A percentile compares a stretch with the other conserved stretches of the same genome.
These are phyloP conservation scores for Dione juno DNA, from an alignment of 2,888 invertebrate genomes.

Conservation along the genomic window DNA sequence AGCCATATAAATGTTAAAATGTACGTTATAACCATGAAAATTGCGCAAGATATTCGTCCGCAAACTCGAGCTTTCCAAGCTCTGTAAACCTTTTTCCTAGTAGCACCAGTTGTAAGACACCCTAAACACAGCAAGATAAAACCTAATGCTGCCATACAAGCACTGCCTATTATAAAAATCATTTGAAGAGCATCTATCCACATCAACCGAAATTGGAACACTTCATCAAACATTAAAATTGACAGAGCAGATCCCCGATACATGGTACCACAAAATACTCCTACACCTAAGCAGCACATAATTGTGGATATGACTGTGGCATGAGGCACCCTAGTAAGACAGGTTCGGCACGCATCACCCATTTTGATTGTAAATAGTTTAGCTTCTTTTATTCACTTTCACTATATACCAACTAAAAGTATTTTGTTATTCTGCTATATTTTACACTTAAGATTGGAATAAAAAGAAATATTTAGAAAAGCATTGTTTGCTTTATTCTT, in stretches of 20 bases:
- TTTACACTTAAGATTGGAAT: neutral
- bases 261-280: conserved; percentile 97
- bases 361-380: conserved; percentile 51
- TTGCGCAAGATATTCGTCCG: conserved; percentile 92
- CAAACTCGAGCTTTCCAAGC: conserved; percentile 96
- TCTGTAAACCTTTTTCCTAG: conserved; percentile 94
- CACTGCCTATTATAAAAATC: conserved; percentile 93
- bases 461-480: neutral
- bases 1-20: conserved; percentile 93
- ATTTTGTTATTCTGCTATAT: neutral
- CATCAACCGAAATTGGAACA: conserved; percentile 91
- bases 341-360: conserved; percentile 91
- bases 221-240: conserved; percentile 93
- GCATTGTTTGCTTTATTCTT: neutral
- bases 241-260: conserved; percentile 94
- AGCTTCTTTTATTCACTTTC: conserved; percentile 8
- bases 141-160: conserved; percentile 95
- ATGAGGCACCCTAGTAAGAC: conserved; percentile 95
- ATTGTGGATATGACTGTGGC: conserved; percentile 97
- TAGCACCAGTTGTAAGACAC: conserved; percentile 96
- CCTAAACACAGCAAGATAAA: conserved; percentile 96
- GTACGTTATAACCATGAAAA: conserved; percentile 95
- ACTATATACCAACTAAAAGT: neutral
- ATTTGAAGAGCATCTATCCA: conserved; percentile 96
- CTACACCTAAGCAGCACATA: conserved; percentile 96